Evolutionary conservation across 2,888 invertebrate species (phyloP).

Genomic region (Mesoligia furuncula): DNA sequence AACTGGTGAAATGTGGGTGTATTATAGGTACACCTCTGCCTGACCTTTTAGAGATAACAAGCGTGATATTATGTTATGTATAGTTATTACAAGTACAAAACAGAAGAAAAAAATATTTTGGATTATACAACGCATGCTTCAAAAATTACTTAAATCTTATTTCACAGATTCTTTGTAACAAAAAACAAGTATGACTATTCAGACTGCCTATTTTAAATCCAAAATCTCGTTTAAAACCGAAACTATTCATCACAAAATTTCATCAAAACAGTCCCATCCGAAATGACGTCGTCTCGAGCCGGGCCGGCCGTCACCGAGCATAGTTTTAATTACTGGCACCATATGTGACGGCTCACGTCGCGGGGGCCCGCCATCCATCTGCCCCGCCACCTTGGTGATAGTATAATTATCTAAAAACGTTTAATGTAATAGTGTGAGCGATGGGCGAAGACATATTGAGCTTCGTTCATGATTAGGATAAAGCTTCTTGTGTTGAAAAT

Average conservation of each 20-base stretch:
- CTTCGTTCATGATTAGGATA: neutral
- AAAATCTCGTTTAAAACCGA: neutral
- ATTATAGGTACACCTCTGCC: neutral
- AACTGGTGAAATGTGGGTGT: neutral
- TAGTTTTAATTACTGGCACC: conserved; percentile 87
- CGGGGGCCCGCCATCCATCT: conserved; percentile 76
- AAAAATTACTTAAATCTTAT: neutral
- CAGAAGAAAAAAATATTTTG: neutral
- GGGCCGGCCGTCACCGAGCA: conserved; percentile 42
- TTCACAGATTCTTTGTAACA: neutral
- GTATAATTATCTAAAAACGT: conserved; percentile 86
- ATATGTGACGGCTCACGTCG: conserved; percentile 85
- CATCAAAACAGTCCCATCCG: conserved; percentile 36
- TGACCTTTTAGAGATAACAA: neutral
- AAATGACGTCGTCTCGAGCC: conserved; percentile 22
- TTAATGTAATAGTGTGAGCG: conserved; percentile 68
- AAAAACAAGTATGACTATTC: neutral
- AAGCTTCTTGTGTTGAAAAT: neutral
- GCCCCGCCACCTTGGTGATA: conserved; percentile 82
- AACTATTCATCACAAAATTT: conserved; percentile 45
- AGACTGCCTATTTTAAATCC: neutral
- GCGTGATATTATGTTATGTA: neutral
- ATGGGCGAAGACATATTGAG: conserved; percentile 42
- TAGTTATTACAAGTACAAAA: neutral
- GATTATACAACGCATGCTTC: neutral